Percentiles rank a stretch among this genome's conserved stretches.
Conservation (phyloP, 2,797 vertebrate genomes). For the Melanogrammus aeglefinus region DNA sequence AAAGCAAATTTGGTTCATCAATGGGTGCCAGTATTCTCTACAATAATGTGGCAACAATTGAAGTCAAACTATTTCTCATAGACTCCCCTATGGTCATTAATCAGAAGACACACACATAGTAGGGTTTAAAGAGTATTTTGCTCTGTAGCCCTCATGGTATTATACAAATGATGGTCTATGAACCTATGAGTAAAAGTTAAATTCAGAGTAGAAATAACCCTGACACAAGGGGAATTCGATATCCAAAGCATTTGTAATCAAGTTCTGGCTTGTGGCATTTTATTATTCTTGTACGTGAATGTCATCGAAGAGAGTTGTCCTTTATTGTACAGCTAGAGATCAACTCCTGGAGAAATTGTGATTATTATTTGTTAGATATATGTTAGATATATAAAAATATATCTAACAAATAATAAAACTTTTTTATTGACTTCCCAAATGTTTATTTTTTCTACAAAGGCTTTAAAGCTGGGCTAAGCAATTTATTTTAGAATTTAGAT, state of each 20-base stretch:
- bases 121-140: not conserved
- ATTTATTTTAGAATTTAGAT: no score
- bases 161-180: not conserved
- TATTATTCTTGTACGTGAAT: not conserved
- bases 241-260: not conserved
- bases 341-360: not conserved
- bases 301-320: not conserved
- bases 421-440: not conserved
- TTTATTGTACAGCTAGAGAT: not conserved
- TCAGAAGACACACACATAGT: not conserved
- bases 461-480: not conserved
- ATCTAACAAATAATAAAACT: no score
- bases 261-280: not conserved
- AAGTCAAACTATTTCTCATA: not conserved
- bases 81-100: not conserved
- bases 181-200: not conserved
- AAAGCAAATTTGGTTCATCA: not conserved
- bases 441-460: not conserved
- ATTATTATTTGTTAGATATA: not conserved
- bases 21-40: not conserved
- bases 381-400: no score
- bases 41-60: not conserved
- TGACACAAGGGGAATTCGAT: not conserved
- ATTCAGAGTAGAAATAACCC: not conserved
- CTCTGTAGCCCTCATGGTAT: not conserved